Evolutionary conservation across 2,797 vertebrate species (phyloP).

Genomic region (Huso huso): DNA sequence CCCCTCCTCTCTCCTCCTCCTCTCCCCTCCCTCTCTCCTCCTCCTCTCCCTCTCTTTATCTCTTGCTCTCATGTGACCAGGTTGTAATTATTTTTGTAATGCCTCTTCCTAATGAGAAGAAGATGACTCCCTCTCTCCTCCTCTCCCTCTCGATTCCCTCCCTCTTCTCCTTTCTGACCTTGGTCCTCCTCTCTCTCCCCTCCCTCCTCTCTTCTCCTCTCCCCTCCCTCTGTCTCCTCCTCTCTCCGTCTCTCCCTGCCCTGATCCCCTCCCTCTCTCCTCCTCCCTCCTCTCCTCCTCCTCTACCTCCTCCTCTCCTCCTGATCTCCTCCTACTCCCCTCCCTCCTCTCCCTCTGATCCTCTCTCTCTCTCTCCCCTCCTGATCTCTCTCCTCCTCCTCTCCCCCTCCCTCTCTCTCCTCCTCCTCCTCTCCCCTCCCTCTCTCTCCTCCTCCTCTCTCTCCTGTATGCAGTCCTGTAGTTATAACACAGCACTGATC

Average conservation of each 20-base stretch:
- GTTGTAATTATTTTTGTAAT: too few species aligned
- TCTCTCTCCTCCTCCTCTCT: constrained; percentile 16
- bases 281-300: constrained; percentile 1
- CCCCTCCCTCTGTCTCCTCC: background rate
- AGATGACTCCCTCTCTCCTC: background rate
- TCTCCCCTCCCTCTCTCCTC: too few species aligned
- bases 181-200: too few species aligned
- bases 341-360: background rate
- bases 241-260: too few species aligned
- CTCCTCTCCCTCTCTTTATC: too few species aligned
- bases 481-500: background rate
- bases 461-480: constrained; percentile 4
- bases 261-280: too few species aligned
- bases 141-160: background rate
- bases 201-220: too few species aligned
- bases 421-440: constrained; percentile 5
- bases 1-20: too few species aligned
- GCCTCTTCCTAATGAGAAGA: too few species aligned
- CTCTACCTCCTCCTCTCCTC: background rate
- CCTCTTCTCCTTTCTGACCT: too few species aligned
- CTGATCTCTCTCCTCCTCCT: constrained; percentile 19
- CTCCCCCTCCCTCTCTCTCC: constrained; percentile 18
- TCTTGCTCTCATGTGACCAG: too few species aligned
- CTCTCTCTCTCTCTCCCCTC: background rate
- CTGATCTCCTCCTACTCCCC: background rate